Conservation (phyloP, 2,888 invertebrate genomes). For the Aphelenchoides bicaudatus region DNA sequence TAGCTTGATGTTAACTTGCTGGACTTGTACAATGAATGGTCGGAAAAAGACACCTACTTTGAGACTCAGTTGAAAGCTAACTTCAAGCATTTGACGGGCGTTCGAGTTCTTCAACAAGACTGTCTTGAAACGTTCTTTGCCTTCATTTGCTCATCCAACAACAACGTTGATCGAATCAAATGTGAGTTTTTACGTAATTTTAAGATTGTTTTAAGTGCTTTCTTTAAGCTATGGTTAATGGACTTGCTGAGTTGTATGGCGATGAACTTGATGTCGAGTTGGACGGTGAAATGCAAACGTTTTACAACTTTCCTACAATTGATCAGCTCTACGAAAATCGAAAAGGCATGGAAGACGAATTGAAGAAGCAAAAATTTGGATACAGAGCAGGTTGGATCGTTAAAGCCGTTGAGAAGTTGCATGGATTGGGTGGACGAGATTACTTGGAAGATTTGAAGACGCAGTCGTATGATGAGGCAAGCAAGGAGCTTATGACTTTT, state of each 20-base stretch:
- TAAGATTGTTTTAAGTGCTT: background rate
- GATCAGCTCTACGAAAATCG: slow-evolving; percentile 66
- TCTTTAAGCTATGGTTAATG: slow-evolving; percentile 42
- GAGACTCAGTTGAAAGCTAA: slow-evolving; percentile 22
- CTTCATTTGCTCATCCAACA: slow-evolving; percentile 95
- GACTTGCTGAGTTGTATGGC: slow-evolving; percentile 78
- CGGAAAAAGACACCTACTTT: slow-evolving; percentile 36
- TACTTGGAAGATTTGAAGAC: slow-evolving; percentile 73
- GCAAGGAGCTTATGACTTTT: slow-evolving; percentile 68
- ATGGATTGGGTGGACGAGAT: slow-evolving; percentile 67
- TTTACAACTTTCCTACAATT: slow-evolving; percentile 78
- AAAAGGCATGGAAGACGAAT: slow-evolving; percentile 68
- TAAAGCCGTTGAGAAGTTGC: slow-evolving; percentile 69
- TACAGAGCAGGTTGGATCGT: slow-evolving; percentile 81
- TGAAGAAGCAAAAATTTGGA: slow-evolving; percentile 68
- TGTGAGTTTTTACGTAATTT: slow-evolving; percentile 29
- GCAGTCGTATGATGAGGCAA: slow-evolving; percentile 22
- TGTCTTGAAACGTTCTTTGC: slow-evolving; percentile 87
- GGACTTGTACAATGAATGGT: slow-evolving; percentile 39
- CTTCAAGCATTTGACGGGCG: slow-evolving; percentile 66
- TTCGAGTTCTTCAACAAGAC: slow-evolving; percentile 85
- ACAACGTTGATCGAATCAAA: slow-evolving; percentile 74
- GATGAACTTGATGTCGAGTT: slow-evolving; percentile 59
- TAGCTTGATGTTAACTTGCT: slow-evolving; percentile 39
- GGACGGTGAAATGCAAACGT: slow-evolving; percentile 62